These are phyloP conservation scores for Sphaerophoria taeniata DNA, from an alignment of 2,888 invertebrate species.

Conservation along the genomic window DNA sequence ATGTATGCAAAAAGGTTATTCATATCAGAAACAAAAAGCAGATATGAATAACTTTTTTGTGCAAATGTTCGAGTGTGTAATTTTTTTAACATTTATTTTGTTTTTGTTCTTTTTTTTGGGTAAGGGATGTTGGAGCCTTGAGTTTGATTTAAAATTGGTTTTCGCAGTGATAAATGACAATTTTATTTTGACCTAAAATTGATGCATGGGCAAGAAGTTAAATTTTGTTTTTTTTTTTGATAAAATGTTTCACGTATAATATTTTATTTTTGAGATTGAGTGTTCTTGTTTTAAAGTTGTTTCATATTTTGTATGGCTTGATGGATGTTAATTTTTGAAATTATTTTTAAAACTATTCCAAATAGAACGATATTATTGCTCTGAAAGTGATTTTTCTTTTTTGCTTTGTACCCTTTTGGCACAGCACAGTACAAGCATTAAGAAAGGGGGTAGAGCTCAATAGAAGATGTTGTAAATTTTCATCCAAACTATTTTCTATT, in stretches of 20 bases:
- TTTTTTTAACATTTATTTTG: background rate
- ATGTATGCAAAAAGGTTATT: conserved; percentile 10
- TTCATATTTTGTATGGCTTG: conserved; percentile 13
- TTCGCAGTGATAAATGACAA: conserved; percentile 66
- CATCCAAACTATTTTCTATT: too few relatives aligned
- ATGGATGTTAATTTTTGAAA: too few relatives aligned
- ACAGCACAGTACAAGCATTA: too few relatives aligned
- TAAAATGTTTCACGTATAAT: conserved; percentile 39
- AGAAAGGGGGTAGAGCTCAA: too few relatives aligned
- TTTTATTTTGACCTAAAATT: conserved; percentile 70
- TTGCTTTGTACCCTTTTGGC: too few relatives aligned
- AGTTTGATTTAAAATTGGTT: conserved; percentile 70
- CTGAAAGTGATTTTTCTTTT: too few relatives aligned
- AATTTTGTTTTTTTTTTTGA: conserved; percentile 46
- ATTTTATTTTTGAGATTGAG: conserved; percentile 24
- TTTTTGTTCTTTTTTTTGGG: conserved; percentile 17
- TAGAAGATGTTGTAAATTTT: too few relatives aligned
- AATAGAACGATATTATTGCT: too few relatives aligned
- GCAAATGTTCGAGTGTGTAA: too few relatives aligned
- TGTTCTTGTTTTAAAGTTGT: conserved; percentile 46
- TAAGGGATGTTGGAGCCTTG: conserved; percentile 59
- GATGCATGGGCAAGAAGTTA: conserved; percentile 46
- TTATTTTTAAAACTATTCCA: too few relatives aligned
- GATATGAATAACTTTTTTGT: conserved; percentile 8
- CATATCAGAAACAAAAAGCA: background rate